Evolutionary conservation across 2,113 vertebrate genomes (phyloP), one percentile per base, ranked within the genome.

Genomic region (Cyprinodon brontotheroides): DNA sequence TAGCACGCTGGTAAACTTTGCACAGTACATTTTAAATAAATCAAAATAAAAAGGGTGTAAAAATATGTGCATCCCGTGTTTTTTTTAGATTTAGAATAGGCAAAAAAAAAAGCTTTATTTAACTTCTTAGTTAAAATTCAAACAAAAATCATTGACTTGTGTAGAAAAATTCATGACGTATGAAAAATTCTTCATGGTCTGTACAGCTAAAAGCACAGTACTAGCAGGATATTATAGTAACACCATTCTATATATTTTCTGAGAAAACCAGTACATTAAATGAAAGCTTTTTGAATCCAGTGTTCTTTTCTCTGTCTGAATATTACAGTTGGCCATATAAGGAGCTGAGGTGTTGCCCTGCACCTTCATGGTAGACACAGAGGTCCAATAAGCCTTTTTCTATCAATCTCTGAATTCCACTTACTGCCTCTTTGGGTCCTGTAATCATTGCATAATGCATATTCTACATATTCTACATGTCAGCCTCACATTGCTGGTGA

Each of bases 381-480:
- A 4, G 40, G 65, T 57, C 74, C 86, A 85, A 87, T 77, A 77
- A 62, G 65, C 75, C 59, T 53, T 73, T 75, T 50, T 65, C 14
- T 14, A 47, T 17, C n/a, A 68, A 77, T 67, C 12, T 9, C 70
- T 37, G 75, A 62, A 87, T 73, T 79, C 87, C 82, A 84, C 29
- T 38, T 65, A 40, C 62, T 53, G 79, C 29, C 62, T 50, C 37
- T 74, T 69, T 39, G n/a, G 79, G 75, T 67, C 85, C 57, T 79
- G 47, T 65, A 80, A 73, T 61, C 1, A n/a, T 91, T 92, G 77
- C 80, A 88, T 92, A 91, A 93, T 79, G 69, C 88, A 90, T 79
- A 84, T 87, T 90, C 81, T 86, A 84, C 88, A 87, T 89, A 88
- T 82, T 83, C 82, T 77, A 86, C 84, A 81, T 81, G 84, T 87